These are phyloP conservation scores for Anoplolepis gracilipes DNA, from an alignment of 1,140 invertebrate genomes.

Conservation along the genomic window DNA sequence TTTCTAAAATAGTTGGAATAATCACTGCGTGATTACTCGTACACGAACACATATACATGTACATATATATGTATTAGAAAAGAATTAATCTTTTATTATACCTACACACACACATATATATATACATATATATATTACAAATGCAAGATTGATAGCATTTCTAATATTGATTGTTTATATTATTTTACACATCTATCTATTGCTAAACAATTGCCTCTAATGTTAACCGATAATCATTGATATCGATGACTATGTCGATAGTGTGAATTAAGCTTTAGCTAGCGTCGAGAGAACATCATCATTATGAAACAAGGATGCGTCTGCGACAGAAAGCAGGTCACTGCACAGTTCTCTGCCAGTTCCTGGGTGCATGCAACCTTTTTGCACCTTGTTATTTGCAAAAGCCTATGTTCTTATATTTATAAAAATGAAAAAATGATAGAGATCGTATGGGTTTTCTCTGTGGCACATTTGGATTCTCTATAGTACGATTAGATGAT, in stretches of 20 bases:
- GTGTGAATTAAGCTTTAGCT: constrained; percentile 41
- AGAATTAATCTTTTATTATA: too few relatives aligned
- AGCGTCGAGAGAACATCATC: constrained; percentile 58
- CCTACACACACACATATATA: too few relatives aligned
- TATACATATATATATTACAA: too few relatives aligned
- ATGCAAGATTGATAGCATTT: too few relatives aligned
- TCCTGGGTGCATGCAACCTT: constrained; percentile 60
- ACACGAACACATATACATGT: too few relatives aligned
- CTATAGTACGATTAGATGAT: neutral
- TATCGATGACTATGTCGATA: neutral
- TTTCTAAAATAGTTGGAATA: too few relatives aligned
- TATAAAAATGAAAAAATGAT: neutral
- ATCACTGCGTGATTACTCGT: too few relatives aligned
- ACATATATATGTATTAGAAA: too few relatives aligned
- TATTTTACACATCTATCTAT: too few relatives aligned
- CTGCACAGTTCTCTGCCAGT: constrained; percentile 71
- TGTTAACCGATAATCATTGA: too few relatives aligned
- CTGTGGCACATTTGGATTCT: neutral
- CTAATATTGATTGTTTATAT: too few relatives aligned
- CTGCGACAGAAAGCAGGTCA: constrained; percentile 77
- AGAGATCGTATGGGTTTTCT: neutral
- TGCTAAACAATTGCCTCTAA: too few relatives aligned
- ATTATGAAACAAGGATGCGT: constrained; percentile 81
- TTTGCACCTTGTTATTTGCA: neutral
- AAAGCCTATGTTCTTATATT: neutral